Evolutionary conservation across 2,113 vertebrate species (phyloP), one percentile per base, ranked within the genome.

Genomic region (Cavia porcellus): DNA sequence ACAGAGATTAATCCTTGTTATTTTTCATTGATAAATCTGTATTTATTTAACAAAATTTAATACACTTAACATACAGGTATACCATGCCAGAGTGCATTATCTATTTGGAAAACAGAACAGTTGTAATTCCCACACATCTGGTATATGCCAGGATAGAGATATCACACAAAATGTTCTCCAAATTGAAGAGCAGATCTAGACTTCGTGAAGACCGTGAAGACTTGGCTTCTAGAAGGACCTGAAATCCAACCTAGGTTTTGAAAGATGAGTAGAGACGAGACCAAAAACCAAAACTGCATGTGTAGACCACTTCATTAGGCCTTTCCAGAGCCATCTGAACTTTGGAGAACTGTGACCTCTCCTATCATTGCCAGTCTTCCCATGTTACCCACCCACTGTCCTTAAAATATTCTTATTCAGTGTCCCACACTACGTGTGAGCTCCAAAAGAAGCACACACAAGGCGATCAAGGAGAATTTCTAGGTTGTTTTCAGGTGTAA

Each of bases 1-100:
- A 30, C 35, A 92, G 68, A 95, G 92, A 86, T 81, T 38, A 77
- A 17, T 85, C 19, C 79, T 79, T 79, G 30, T 22, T 88, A 45
- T 79, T 86, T 93, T 55, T 89, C 55, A 3, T 89, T 88, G 7
- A 22, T 42, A 81, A 82, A 25, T 25, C 30, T 95, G 81, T 28
- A 66, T 74, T 86, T 64, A 64, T 64, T 95, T 38, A 85, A 74
- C 24, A 81, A 79, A 70, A 62, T 79, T 15, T 74, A 80, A 35
- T 85, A 81, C 22, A 80, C 14, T 79, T 50, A 80, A 80, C 28
- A 52, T 72, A 45, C 0, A 55, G 13, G 70, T 10, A 45, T 77
- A 66, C 6, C 0, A 4, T 90, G 24, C 61, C 84, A 74, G 72
- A 84, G 30, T 85, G 45, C 22, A 55, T 64, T 32, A 52, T 79